These are phyloP conservation scores for Autographa pulchrina DNA, from an alignment of 2,888 invertebrate genomes.

Conservation along the genomic window DNA sequence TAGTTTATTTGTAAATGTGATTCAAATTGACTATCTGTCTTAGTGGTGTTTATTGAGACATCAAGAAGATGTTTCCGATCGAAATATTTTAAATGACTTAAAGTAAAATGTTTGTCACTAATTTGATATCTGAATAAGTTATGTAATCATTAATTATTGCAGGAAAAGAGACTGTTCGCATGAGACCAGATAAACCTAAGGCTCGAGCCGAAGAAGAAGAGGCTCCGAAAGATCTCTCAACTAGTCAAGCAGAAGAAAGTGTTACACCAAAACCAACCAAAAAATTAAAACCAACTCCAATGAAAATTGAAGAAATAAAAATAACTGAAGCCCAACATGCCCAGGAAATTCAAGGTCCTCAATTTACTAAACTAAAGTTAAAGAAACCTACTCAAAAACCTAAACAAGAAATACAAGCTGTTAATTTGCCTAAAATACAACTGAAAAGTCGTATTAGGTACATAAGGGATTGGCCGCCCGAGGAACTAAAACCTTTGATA, in stretches of 20 bases:
- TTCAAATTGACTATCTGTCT: too few species aligned
- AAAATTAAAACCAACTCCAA: constrained; percentile 78
- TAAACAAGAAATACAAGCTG: constrained; percentile 79
- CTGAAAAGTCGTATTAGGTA: constrained; percentile 92
- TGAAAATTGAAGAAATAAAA: constrained; percentile 90
- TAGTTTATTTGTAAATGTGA: too few species aligned
- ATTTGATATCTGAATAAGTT: too few species aligned
- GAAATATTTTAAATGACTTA: too few species aligned
- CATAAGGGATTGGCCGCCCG: constrained; percentile 90
- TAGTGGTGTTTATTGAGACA: too few species aligned
- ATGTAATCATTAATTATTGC: constrained; percentile 23
- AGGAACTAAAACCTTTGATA: constrained; percentile 86
- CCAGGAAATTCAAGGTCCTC: constrained; percentile 89
- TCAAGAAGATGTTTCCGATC: too few species aligned
- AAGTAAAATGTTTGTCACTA: too few species aligned
- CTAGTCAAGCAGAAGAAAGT: constrained; percentile 12
- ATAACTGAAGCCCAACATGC: constrained; percentile 90
- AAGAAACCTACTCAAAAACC: constrained; percentile 89
- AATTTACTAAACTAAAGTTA: constrained; percentile 91
- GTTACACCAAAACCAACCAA: constrained; percentile 49
- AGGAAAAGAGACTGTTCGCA: constrained; percentile 30
- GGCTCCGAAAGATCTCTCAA: constrained; percentile 7
- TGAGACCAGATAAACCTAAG: constrained; percentile 37
- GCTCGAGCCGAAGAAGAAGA: constrained; percentile 21
- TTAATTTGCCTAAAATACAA: constrained; percentile 90